Conservation (phyloP, 1,140 invertebrate genomes). For the Zaprionus davidi region DNA sequence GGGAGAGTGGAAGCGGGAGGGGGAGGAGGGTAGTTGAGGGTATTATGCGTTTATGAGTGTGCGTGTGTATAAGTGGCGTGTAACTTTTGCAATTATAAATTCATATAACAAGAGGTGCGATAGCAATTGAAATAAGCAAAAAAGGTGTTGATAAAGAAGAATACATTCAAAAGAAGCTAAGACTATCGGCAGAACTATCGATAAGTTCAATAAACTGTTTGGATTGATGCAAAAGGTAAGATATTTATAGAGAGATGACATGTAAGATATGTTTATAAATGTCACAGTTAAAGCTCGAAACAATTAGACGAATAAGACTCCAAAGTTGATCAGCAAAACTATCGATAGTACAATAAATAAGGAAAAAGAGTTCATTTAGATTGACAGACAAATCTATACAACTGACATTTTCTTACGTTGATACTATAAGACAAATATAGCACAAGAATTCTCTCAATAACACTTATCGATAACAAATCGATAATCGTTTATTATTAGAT, state of each 20-base stretch:
- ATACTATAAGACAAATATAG: neutral
- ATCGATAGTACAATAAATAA: no score
- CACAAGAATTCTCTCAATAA: neutral
- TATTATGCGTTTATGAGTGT: neutral
- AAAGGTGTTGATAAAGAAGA: neutral
- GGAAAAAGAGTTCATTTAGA: no score
- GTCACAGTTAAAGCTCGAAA: no score
- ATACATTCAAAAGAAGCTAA: neutral
- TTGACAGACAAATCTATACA: no score
- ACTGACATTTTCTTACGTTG: neutral
- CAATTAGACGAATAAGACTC: neutral
- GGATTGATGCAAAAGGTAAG: no score
- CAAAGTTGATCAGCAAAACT: no score
- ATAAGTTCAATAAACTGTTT: neutral
- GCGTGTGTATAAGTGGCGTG: neutral
- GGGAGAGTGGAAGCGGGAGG: neutral
- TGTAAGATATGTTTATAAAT: no score
- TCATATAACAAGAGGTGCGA: neutral
- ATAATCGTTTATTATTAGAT: neutral
- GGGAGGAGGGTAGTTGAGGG: neutral
- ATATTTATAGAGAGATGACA: no score
- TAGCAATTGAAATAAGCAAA: neutral
- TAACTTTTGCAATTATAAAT: conserved; percentile 2
- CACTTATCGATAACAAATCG: neutral
- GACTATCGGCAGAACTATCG: neutral